Evolutionary conservation across 2,113 vertebrate genomes (phyloP).

Genomic region (Procavia capensis): DNA sequence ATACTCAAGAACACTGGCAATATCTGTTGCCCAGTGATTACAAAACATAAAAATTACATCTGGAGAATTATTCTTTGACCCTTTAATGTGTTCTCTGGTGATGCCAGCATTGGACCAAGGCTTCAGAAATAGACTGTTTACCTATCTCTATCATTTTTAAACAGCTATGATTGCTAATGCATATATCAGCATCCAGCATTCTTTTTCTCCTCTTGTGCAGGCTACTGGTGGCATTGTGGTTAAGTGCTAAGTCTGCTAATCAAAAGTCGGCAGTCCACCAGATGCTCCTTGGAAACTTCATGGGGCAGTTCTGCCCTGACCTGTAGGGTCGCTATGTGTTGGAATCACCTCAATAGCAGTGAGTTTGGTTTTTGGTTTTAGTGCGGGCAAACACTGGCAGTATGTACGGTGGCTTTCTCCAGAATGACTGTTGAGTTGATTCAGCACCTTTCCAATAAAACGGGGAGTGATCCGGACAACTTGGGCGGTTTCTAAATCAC

Average conservation of each 20-base stretch:
- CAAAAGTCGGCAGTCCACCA: too few relatives aligned
- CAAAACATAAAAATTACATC: not conserved
- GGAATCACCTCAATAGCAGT: too few relatives aligned
- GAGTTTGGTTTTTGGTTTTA: too few relatives aligned
- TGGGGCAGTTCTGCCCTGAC: too few relatives aligned
- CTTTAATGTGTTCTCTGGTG: not conserved
- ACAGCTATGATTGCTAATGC: not conserved
- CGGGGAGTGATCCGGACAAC: not conserved
- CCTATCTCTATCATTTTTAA: not conserved
- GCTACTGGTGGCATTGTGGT: too few relatives aligned
- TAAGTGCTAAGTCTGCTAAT: too few relatives aligned
- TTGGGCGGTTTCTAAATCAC: not conserved
- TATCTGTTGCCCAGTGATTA: not conserved
- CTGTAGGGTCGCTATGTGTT: too few relatives aligned
- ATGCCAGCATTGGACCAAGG: not conserved
- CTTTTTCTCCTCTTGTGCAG: not conserved
- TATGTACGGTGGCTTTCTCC: not conserved
- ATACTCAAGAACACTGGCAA: not conserved
- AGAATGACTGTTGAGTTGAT: conserved; percentile 18
- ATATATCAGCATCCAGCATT: not conserved
- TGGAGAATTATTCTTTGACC: not conserved
- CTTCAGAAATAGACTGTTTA: not conserved
- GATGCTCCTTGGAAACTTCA: too few relatives aligned
- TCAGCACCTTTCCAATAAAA: not conserved
- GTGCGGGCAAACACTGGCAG: not conserved